phyloP scores from a whole-genome alignment of 2,113 vertebrate genomes.

The Tetraodon nigroviridis region DNA sequence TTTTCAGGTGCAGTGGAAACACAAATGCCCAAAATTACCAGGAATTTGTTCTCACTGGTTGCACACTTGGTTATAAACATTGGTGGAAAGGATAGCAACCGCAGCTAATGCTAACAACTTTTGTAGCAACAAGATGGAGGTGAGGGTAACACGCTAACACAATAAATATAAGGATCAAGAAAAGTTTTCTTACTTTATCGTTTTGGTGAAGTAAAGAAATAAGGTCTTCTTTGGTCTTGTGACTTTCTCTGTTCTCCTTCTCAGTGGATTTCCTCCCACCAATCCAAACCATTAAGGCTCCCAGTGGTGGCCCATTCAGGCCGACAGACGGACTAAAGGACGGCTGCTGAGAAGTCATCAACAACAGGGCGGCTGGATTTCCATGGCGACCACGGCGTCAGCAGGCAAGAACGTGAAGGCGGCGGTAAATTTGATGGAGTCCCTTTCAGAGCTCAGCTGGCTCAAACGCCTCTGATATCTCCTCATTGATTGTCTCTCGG shows the following conservation, averaged over 20 bases:
- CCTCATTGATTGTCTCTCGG: constrained; percentile 53
- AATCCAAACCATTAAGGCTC: constrained; percentile 13
- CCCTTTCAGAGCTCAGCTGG: constrained; percentile 45
- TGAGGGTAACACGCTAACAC: not conserved
- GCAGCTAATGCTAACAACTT: too few relatives aligned
- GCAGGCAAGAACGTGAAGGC: constrained; percentile 14
- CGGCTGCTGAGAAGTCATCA: constrained; percentile 49
- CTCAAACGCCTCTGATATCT: not conserved
- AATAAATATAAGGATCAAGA: too few relatives aligned
- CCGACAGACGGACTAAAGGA: constrained; percentile 47
- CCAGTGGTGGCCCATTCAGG: constrained; percentile 19
- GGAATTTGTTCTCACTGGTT: too few relatives aligned
- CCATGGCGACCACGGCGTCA: constrained; percentile 47
- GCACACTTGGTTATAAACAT: too few relatives aligned
- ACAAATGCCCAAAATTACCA: too few relatives aligned
- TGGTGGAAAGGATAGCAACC: too few relatives aligned
- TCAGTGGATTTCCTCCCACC: not conserved
- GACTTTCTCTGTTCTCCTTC: not conserved
- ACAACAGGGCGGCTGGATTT: constrained; percentile 65
- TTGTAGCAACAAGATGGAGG: too few relatives aligned
- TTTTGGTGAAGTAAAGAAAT: not conserved
- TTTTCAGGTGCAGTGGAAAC: too few relatives aligned
- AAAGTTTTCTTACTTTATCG: not conserved
- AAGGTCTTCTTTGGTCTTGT: not conserved
- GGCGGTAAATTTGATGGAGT: constrained; percentile 64